Evolutionary conservation across 30 jellyfish, hydroid and myxozoan genomes (phyloP).

Genomic region (Chironex yamaguchii): DNA sequence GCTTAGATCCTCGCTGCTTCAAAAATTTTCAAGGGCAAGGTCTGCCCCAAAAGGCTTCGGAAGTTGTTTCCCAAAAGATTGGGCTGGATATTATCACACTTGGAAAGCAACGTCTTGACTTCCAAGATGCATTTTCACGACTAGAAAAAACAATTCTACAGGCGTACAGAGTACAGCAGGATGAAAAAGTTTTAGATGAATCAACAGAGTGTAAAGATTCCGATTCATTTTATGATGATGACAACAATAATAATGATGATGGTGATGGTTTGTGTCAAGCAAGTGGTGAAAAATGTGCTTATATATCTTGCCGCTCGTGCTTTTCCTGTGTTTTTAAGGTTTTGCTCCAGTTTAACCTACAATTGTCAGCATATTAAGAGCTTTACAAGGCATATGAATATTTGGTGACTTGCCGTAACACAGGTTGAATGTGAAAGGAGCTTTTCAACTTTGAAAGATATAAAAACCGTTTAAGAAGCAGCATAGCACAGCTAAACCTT

Average conservation of each 20-base stretch:
- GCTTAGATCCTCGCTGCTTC: conserved; percentile 24
- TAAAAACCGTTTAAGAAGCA: conserved; percentile 5
- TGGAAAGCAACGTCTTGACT: conserved; percentile 9
- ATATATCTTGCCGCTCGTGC: conserved; percentile 13
- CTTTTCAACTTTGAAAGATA: conserved; percentile 7
- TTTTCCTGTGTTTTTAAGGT: conserved; percentile 5
- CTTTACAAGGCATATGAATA: conserved; percentile 1
- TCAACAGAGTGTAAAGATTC: too few relatives aligned
- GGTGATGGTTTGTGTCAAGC: too few relatives aligned
- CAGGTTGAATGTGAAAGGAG: conserved; percentile 30
- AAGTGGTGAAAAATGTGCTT: background rate
- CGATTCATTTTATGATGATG: too few relatives aligned
- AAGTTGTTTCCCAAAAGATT: too few relatives aligned
- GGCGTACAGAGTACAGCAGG: conserved; percentile 17
- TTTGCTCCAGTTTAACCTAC: conserved; percentile 6
- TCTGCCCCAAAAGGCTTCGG: too few relatives aligned
- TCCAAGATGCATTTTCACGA: conserved; percentile 19
- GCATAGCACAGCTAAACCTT: background rate
- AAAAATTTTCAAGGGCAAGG: conserved; percentile 13
- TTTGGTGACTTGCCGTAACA: conserved; percentile 19
- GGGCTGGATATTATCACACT: too few relatives aligned
- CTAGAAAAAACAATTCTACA: conserved; percentile 22
- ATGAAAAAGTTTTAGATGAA: too few relatives aligned
- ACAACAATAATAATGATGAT: too few relatives aligned
- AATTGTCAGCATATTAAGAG: conserved; percentile 3